Conservation (phyloP, 2,797 vertebrate species). For the Notamacropus eugenii region DNA sequence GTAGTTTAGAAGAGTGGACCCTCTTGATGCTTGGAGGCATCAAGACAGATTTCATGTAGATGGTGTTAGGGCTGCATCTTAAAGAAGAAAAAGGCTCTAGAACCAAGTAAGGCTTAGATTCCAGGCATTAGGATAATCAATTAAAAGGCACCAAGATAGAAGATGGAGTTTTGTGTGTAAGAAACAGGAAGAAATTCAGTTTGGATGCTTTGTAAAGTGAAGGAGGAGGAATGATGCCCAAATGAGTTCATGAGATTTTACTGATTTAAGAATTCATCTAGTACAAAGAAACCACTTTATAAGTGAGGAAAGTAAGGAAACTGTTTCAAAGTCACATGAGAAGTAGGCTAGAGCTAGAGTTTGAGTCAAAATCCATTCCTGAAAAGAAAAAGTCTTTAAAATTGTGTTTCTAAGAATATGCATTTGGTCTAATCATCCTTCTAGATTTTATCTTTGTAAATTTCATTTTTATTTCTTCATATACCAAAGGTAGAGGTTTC, state of each 20-base stretch:
- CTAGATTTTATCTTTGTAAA: background rate
- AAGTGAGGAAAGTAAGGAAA: background rate
- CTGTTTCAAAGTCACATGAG: background rate
- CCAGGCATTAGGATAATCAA: background rate
- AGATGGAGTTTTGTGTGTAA: background rate
- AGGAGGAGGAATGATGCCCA: background rate
- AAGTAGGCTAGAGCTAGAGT: background rate
- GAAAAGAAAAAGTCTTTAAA: background rate
- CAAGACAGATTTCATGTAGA: background rate
- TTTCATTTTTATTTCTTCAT: background rate
- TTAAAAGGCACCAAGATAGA: background rate
- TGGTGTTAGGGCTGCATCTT: background rate
- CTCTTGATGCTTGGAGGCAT: background rate
- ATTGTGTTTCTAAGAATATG: background rate
- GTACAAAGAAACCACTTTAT: background rate
- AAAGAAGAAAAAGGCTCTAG: background rate
- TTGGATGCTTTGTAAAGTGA: background rate
- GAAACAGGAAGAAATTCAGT: background rate
- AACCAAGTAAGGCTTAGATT: background rate
- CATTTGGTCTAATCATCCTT: background rate
- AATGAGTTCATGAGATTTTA: background rate
- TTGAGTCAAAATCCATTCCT: background rate
- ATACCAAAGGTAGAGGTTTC: background rate
- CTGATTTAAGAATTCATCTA: background rate
- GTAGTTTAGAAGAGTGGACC: background rate